Evolutionary conservation across 2,113 vertebrate species (phyloP), one percentile per base, ranked within the genome.

Genomic region (Macquaria ambigua): DNA sequence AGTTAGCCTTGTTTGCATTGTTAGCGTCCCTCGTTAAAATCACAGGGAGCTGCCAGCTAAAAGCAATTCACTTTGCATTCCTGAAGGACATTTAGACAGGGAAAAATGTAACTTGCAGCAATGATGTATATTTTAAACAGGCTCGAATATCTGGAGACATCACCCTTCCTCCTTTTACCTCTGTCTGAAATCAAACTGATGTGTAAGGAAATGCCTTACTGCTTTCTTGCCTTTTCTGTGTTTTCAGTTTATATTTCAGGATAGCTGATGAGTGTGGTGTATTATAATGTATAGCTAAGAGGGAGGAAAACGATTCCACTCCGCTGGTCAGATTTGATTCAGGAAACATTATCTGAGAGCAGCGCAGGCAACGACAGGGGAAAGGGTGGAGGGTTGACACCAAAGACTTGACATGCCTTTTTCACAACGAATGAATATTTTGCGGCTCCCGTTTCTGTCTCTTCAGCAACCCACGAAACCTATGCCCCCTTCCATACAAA

Each of bases 351-450:
- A 77, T 80, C 34, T 79, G 77, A 82, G 87, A 68, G 69, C 52
- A 64, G n/a, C 8, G 18, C 31, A 46, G 72, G 76, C 64, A n/a
- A 63, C 20, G 25, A 9, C 41, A 69, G n/a, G 46, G 20, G 4
- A 10, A n/a, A 6, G 34, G 34, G 39, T 7, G 7, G 1, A 15
- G n/a, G 18, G 21, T 10, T 0, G 70, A 88, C 83, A 87, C 85
- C 87, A 90, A 91, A 93, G 85, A 90, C 82, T 85, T 64, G 48
- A 90, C 82, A 83, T 82, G 84, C 79, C 81, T 87, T 93, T 90
- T 66, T 58, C 56, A 77, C 72, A 69, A 28, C 34, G 10, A 89
- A 90, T 82, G 0, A 89, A 82, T 86, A 85, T 84, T 90, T 81
- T 55, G 61, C 21, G 5, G 46, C 68, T 80, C 31, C 69, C 3